A percentile compares a stretch with the other conserved stretches of the same genome.
phyloP scores from a whole-genome alignment of 2,888 invertebrate genomes.

The Zelleria hepariella region DNA sequence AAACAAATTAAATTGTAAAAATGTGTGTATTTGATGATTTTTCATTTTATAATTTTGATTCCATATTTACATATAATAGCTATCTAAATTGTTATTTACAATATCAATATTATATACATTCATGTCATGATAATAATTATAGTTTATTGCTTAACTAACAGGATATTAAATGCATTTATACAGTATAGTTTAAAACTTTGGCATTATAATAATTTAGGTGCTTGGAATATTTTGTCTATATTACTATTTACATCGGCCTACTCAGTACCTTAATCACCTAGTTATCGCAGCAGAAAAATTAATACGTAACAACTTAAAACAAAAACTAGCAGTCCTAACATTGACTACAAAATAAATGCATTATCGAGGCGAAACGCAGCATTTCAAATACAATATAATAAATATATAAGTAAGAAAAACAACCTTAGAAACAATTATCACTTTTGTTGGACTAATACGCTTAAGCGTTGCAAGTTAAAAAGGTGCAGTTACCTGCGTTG shows the following conservation, averaged over 20 bases:
- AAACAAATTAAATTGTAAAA: slow-evolving; percentile 63
- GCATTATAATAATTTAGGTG: slow-evolving; percentile 56
- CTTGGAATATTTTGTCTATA: slow-evolving; percentile 11
- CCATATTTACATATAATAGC: slow-evolving; percentile 43
- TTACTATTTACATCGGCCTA: slow-evolving; percentile 12
- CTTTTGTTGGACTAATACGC: slow-evolving; percentile 69
- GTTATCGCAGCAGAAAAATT: slow-evolving; percentile 57
- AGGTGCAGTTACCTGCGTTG: slow-evolving; percentile 72
- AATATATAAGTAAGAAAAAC: slow-evolving; percentile 40
- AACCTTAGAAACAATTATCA: slow-evolving; percentile 61
- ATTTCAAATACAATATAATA: slow-evolving; percentile 35
- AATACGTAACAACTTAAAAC: slow-evolving; percentile 2
- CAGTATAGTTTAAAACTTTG: slow-evolving; percentile 62
- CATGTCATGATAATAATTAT: slow-evolving; percentile 25
- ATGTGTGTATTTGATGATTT: slow-evolving; percentile 55
- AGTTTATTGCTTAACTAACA: slow-evolving; percentile 21
- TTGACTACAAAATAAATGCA: slow-evolving; percentile 45
- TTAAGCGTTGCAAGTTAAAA: slow-evolving; percentile 57
- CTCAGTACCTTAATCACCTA: slow-evolving; percentile 29
- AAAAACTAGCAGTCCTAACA: slow-evolving; percentile 2
- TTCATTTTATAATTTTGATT: slow-evolving; percentile 41
- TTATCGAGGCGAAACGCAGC: slow-evolving; percentile 23
- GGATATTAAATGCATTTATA: slow-evolving; percentile 58
- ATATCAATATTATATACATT: slow-evolving; percentile 53
- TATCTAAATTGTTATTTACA: slow-evolving; percentile 37